phyloP scores from a whole-genome alignment of 2,888 invertebrate species.

The Cryptocheilus praepositus region DNA sequence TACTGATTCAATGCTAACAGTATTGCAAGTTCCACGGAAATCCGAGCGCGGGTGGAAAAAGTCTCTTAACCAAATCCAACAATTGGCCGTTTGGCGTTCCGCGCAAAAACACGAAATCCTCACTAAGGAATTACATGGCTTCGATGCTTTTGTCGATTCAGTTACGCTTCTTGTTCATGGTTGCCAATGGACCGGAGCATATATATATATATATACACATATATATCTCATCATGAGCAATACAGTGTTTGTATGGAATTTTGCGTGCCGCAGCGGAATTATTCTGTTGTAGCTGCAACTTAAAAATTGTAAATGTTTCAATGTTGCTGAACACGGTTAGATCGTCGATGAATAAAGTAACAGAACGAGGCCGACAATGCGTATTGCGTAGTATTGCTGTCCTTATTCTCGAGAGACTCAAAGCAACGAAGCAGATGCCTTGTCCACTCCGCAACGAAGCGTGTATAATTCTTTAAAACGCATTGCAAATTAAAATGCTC shows the following conservation, averaged over 20 bases:
- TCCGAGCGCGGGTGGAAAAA: too few relatives aligned
- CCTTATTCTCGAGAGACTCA: too few relatives aligned
- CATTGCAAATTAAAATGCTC: too few relatives aligned
- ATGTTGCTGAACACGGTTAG: too few relatives aligned
- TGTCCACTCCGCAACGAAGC: too few relatives aligned
- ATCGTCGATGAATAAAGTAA: too few relatives aligned
- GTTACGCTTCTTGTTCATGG: constrained; percentile 55
- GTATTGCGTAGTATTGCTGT: too few relatives aligned
- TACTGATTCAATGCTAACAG: constrained; percentile 47
- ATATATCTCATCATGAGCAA: constrained; percentile 12
- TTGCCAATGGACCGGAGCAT: constrained; percentile 57
- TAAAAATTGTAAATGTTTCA: constrained; percentile 51
- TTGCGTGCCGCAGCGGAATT: constrained; percentile 6
- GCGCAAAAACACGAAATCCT: constrained; percentile 18
- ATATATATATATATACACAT: too few relatives aligned
- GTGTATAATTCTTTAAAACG: too few relatives aligned
- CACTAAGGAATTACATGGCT: neutral
- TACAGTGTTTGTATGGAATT: constrained; percentile 34
- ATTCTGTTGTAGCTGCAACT: constrained; percentile 31
- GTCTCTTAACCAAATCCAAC: constrained; percentile 25
- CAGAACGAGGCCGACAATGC: too few relatives aligned
- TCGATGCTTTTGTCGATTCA: constrained; percentile 44
- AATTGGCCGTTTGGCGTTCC: constrained; percentile 2
- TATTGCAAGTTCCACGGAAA: constrained; percentile 20
- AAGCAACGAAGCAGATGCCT: too few relatives aligned